Conservation (phyloP, 2,888 invertebrate genomes). For the Limnephilus marmoratus region DNA sequence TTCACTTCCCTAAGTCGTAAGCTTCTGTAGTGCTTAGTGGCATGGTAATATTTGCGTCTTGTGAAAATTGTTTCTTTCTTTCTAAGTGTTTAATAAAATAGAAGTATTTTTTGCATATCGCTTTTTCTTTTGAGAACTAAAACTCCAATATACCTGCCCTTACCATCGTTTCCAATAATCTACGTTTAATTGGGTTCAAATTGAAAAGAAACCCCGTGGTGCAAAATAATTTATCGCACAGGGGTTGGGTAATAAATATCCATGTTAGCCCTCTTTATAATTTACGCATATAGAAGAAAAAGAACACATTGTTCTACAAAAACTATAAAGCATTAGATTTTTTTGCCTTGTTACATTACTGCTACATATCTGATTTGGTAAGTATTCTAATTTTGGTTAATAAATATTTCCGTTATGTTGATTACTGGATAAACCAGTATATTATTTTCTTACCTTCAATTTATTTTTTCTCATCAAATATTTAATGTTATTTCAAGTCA, state of each 20-base stretch:
- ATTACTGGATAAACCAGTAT: too few relatives aligned
- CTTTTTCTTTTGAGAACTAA: not conserved
- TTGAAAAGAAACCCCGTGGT: not conserved
- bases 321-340: not conserved
- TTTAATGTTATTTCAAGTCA: too few relatives aligned
- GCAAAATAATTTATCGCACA: constrained; percentile 15
- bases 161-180: not conserved
- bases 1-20: too few relatives aligned
- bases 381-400: not conserved
- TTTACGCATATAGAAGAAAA: not conserved
- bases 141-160: not conserved
- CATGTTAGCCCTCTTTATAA: not conserved
- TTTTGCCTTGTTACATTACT: not conserved
- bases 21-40: too few relatives aligned
- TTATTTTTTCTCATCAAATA: too few relatives aligned
- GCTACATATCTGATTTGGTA: not conserved
- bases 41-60: too few relatives aligned
- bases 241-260: constrained; percentile 3
- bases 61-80: too few relatives aligned
- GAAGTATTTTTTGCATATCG: not conserved
- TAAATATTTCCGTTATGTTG: too few relatives aligned
- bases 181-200: constrained; percentile 7
- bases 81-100: not conserved
- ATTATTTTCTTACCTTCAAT: too few relatives aligned
- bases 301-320: not conserved